Evolutionary conservation across 2,888 invertebrate genomes (phyloP), one percentile per base, ranked within the genome.

Genomic region (Aricia artaxerxes): DNA sequence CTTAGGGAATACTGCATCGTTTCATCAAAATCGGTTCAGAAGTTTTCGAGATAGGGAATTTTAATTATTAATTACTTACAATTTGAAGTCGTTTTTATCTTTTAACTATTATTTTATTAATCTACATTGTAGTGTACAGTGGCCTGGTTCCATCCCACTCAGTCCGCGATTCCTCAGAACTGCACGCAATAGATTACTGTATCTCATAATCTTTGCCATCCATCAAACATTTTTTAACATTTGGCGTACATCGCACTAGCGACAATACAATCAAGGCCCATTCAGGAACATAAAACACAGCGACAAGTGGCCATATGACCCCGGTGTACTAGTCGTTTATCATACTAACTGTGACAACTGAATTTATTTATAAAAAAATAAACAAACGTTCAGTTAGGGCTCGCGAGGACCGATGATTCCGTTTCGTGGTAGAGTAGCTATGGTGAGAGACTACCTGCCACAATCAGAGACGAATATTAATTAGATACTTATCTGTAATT

Each of bases 341-440:
- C 94, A 94, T 90, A 73, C 81, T 86, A 86, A 91, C 90, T 92
- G 91, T 92, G 94, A 94, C 94, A 94, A 92, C 92, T 93, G 92
- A 93, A 94, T 94, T 94, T 93, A 93, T 93, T 92, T 91, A 89
- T 88, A 93, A 93, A 92, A 78, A 93, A 89, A 93, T 88, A 93
- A 92, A 93, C 93, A 94, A 92, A 91, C 87, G 90, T 83, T 82
- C 76, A 84, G 86, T 86, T 86, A 87, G 88, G 88, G 89, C 89
- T 84, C 87, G 89, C 89, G 88, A 89, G 87, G 88, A 78, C 76
- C 80, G 73, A 89, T 87, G 87, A 88, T 87, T 88, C 88, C 86
- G 85, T 85, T 88, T 85, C 82, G 78, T 86, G 4, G 31, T 13
- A 69, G 69, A 35, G 35, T 69, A 69, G 69, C 16, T 69, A 38